Conservation (phyloP, 1,140 invertebrate genomes). For the Drosophila takahashii region DNA sequence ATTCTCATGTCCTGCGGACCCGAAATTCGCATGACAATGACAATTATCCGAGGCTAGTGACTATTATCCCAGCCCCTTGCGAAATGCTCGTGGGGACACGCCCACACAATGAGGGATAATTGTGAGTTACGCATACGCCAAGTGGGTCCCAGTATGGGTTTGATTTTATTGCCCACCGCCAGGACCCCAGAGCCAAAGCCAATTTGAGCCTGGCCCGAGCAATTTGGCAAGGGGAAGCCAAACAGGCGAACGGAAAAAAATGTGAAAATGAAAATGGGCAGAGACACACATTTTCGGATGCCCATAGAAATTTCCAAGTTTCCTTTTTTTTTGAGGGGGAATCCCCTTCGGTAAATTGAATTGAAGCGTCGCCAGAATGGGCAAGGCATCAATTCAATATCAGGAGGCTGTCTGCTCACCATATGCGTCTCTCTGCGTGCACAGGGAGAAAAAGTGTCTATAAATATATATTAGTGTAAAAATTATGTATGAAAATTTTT, state of each 20-base stretch:
- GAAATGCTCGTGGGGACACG: constrained; percentile 27
- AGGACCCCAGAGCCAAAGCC: constrained; percentile 40
- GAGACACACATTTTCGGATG: constrained; percentile 37
- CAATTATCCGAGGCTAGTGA: constrained; percentile 62
- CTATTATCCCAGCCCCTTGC: constrained; percentile 29
- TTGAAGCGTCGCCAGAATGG: constrained; percentile 35
- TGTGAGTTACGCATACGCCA: constrained; percentile 79
- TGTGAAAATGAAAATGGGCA: constrained; percentile 42
- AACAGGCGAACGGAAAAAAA: constrained; percentile 25
- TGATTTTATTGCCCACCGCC: constrained; percentile 67
- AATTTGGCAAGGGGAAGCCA: constrained; percentile 63
- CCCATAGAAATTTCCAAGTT: constrained; percentile 48
- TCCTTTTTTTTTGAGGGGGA: constrained; percentile 19
- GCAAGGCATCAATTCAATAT: constrained; percentile 47
- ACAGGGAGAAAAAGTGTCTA: neutral
- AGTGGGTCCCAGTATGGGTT: constrained; percentile 55
- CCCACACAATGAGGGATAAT: constrained; percentile 76
- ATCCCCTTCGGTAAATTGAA: constrained; percentile 52
- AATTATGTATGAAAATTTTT: neutral
- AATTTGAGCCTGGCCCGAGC: constrained; percentile 67
- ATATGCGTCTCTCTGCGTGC: constrained; percentile 47
- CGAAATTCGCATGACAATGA: constrained; percentile 67
- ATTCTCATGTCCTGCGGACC: constrained; percentile 16
- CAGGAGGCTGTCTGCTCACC: constrained; percentile 30
- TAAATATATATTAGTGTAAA: neutral